Conservation (phyloP, 23 tunicate species). For the Ciona savignyi region DNA sequence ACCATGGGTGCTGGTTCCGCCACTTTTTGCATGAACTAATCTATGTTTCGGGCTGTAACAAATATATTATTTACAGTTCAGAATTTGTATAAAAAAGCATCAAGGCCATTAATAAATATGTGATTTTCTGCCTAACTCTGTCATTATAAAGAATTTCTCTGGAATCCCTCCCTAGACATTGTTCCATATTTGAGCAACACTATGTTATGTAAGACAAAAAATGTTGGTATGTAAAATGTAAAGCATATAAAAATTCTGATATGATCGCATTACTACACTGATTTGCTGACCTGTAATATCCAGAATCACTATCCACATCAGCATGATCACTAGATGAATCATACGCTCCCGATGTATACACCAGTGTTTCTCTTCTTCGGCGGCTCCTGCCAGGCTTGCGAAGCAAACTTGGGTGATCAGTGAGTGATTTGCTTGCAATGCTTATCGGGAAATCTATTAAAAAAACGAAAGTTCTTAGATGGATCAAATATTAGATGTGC, state of each 20-base stretch:
- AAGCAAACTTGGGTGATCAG: conserved; percentile 74
- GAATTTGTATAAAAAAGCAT: too few species aligned
- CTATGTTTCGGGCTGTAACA: conserved; percentile 27
- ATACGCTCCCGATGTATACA: not conserved
- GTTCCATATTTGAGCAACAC: not conserved
- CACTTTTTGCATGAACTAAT: conserved; percentile 9
- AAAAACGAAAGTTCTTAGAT: too few species aligned
- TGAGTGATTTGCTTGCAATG: conserved; percentile 67
- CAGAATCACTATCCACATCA: conserved; percentile 86
- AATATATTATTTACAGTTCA: not conserved
- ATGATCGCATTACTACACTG: not conserved
- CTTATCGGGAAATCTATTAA: conserved; percentile 59
- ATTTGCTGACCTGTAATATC: conserved; percentile 71
- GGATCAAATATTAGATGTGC: too few species aligned
- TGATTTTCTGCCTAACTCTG: too few species aligned
- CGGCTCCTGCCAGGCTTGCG: conserved; percentile 21
- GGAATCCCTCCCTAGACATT: not conserved
- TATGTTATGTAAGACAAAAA: too few species aligned
- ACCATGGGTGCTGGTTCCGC: conserved; percentile 36
- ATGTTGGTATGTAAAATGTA: too few species aligned
- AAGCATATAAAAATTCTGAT: too few species aligned
- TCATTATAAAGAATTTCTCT: not conserved
- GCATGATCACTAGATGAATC: conserved; percentile 45
- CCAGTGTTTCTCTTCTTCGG: conserved; percentile 6
- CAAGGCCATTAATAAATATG: too few species aligned